Base-by-base conservation (phyloP, 1,140 invertebrate species). In the Habropoda laboriosa region DNA sequence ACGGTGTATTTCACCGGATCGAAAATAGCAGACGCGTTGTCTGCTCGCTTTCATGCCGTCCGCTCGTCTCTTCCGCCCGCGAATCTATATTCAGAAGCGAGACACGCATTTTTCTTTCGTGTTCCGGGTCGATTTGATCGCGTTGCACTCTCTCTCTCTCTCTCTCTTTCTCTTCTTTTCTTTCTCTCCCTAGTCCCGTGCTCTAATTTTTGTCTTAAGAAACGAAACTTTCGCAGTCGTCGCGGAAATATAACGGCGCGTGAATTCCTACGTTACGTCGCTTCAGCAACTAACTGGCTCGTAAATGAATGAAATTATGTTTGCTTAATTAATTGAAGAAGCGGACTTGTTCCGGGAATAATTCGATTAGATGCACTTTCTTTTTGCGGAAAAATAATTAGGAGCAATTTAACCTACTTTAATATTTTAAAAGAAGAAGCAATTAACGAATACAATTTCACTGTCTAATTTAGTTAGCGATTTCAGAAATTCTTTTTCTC, bases 1-100 rank as follows among this genome's bases (percentile, higher is more conserved):
- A 18, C 24, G 18, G 32, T 27, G 10, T 40, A 3, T 42, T 30
- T 21, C 3, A 27, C 27, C 13, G 18, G 68, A 21, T 32, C 53
- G 68, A 71, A 58, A 71, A 55, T 58, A 58, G 51, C 27, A n/a
- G 27, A 13, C 10, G 42, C 40, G 18, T 38, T n/a, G 38, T 35
- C 66, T 32, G 53, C 7, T n/a, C 12, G 38, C 6, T 58, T 45
- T 30, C 38, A 12, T 45, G 24, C 1, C 10, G 18, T 45, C 18
- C 16, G 30, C 30, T 5, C 35, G 47, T 13, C 3, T 42, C 18
- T 27, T 60, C 21, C 40, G 55, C 16, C 35, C 8, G 3, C 12
- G 3, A 0, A 13, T 21, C 21, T 45, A 32, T 32, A 71, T 60
- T 24, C 53, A 24, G 40, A 47, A 10, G 4, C 8, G 40, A 45